phyloP scores from a whole-genome alignment of 2,888 invertebrate genomes.

The Lumbricus terrestris region DNA sequence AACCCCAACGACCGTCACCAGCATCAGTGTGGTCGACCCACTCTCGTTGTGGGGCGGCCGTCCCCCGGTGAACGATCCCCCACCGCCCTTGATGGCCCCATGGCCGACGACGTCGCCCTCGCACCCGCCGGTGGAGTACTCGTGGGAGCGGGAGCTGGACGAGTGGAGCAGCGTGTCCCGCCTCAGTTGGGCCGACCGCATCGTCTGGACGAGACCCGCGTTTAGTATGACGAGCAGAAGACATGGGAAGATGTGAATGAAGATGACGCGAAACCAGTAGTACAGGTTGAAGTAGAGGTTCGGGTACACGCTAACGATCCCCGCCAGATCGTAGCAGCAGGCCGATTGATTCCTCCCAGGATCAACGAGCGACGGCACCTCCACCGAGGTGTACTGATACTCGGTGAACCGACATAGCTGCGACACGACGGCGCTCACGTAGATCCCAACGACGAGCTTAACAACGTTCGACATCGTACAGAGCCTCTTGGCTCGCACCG shows the following conservation, averaged over 20 bases:
- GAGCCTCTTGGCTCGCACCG: conserved; percentile 79
- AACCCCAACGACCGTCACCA: conserved; percentile 53
- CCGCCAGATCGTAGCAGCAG: background rate
- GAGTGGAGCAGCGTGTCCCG: background rate
- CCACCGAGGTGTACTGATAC: background rate
- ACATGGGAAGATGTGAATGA: background rate
- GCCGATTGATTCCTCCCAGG: background rate
- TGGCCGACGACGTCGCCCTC: background rate
- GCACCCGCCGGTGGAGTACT: background rate
- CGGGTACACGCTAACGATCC: background rate
- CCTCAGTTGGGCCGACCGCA: background rate
- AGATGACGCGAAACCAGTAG: background rate
- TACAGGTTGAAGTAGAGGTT: background rate
- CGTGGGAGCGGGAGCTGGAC: background rate
- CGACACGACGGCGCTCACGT: conserved; percentile 47
- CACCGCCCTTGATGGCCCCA: background rate
- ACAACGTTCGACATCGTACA: conserved; percentile 68
- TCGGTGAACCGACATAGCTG: conserved; percentile 12
- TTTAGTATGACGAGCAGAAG: background rate
- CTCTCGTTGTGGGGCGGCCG: background rate
- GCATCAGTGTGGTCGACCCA: conserved; percentile 42
- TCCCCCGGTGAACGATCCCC: background rate
- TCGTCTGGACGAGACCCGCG: background rate
- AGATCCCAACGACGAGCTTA: conserved; percentile 77
- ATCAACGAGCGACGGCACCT: background rate